These are phyloP conservation scores for Hemicrepidius hirtus DNA, from an alignment of 2,888 invertebrate species.

Conservation along the genomic window DNA sequence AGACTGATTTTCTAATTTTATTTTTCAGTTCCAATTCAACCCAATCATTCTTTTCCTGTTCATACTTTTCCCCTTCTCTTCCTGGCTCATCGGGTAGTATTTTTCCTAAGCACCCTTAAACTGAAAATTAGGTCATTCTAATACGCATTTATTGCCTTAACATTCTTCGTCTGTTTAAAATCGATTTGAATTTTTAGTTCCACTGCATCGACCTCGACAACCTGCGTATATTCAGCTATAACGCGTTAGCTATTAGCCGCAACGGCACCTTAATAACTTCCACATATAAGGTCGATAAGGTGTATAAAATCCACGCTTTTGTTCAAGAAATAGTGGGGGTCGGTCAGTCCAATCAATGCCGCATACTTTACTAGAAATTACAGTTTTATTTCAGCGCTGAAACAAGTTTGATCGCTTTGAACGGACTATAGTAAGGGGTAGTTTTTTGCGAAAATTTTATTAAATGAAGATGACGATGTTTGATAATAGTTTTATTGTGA, in stretches of 20 bases:
- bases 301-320: slow-evolving; percentile 45
- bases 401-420: slow-evolving; percentile 23
- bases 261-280: slow-evolving; percentile 32
- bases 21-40: too few species aligned
- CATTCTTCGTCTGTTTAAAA: neutral
- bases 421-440: too few species aligned
- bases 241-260: slow-evolving; percentile 33
- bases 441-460: neutral
- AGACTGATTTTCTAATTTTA: too few species aligned
- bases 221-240: slow-evolving; percentile 45
- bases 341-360: slow-evolving; percentile 61
- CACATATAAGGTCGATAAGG: slow-evolving; percentile 47
- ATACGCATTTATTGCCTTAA: neutral
- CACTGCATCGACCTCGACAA: slow-evolving; percentile 40
- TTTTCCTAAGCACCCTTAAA: neutral
- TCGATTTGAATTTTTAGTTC: slow-evolving; percentile 34
- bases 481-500: slow-evolving; percentile 38
- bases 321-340: slow-evolving; percentile 53
- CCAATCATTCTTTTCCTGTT: too few species aligned
- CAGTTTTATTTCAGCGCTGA: slow-evolving; percentile 31
- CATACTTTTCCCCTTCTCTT: too few species aligned
- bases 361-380: slow-evolving; percentile 52
- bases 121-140: slow-evolving; percentile 1
- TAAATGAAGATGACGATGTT: slow-evolving; percentile 25
- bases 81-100: too few species aligned